Evolutionary conservation across 2,113 vertebrate genomes (phyloP).

Genomic region (Seriola quinqueradiata): DNA sequence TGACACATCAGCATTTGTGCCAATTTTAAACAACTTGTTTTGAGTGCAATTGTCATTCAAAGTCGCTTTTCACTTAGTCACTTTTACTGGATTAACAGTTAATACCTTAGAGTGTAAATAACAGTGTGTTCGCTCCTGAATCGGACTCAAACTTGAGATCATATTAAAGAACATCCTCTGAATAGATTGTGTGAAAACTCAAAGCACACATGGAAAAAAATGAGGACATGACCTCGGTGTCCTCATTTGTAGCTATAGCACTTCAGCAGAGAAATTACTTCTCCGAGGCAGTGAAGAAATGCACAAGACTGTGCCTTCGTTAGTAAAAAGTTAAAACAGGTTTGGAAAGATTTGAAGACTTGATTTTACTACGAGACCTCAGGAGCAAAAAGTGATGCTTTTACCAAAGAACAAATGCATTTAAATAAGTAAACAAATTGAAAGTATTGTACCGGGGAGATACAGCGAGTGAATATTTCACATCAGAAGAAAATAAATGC

Average conservation of each 20-base stretch:
- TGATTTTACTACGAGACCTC: not conserved
- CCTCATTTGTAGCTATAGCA: not conserved
- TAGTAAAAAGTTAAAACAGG: not conserved
- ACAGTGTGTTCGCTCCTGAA: not conserved
- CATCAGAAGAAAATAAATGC: not conserved
- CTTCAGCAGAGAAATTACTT: not conserved
- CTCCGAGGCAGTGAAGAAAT: too few species aligned
- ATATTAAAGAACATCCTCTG: not conserved
- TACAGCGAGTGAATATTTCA: slow-evolving; percentile 1
- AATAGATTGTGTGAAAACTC: not conserved
- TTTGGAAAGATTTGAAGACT: not conserved
- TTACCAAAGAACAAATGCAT: slow-evolving; percentile 9
- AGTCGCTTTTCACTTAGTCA: not conserved
- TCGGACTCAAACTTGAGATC: not conserved
- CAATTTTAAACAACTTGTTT: not conserved
- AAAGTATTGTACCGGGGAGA: not conserved
- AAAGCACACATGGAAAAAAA: not conserved
- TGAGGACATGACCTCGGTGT: not conserved
- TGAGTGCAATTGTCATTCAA: not conserved
- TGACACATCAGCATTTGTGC: not conserved
- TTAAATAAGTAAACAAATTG: slow-evolving; percentile 1
- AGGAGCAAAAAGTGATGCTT: not conserved
- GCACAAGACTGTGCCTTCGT: not conserved
- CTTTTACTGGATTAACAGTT: too few species aligned
- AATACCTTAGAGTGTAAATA: not conserved